Conservation (phyloP, 2,888 invertebrate species). For the Phaedon cochleariae region DNA sequence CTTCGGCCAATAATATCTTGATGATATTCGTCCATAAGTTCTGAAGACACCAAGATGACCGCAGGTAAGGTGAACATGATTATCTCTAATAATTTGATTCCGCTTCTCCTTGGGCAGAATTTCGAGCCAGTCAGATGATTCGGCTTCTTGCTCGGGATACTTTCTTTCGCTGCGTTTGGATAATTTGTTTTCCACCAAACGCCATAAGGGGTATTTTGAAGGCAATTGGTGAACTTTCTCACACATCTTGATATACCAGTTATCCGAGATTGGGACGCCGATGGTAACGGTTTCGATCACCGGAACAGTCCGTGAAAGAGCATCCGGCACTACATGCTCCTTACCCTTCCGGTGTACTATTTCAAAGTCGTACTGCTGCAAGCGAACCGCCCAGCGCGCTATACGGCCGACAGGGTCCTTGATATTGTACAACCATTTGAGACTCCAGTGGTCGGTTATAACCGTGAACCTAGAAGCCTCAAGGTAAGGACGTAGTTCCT, state of each 20-base stretch:
- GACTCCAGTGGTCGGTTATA: not conserved
- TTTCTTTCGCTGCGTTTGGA: too few relatives aligned
- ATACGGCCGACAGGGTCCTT: too few relatives aligned
- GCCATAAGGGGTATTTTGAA: slow-evolving; percentile 30
- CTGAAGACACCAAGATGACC: slow-evolving; percentile 42
- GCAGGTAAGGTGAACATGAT: slow-evolving; percentile 33
- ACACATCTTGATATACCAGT: slow-evolving; percentile 35
- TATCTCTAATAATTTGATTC: slow-evolving; percentile 4
- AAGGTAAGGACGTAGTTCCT: slow-evolving; percentile 37
- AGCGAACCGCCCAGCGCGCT: slow-evolving; percentile 36
- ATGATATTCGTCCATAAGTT: slow-evolving; percentile 30
- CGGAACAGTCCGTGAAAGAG: slow-evolving; percentile 30
- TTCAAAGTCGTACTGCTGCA: slow-evolving; percentile 33
- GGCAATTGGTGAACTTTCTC: slow-evolving; percentile 24
- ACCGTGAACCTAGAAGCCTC: slow-evolving; percentile 14
- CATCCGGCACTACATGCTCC: slow-evolving; percentile 28
- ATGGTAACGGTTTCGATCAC: slow-evolving; percentile 3
- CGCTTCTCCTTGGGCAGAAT: slow-evolving; percentile 33
- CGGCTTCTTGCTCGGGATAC: not conserved
- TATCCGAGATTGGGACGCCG: slow-evolving; percentile 2
- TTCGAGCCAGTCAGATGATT: slow-evolving; percentile 27
- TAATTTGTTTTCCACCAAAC: not conserved
- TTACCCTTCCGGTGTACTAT: slow-evolving; percentile 14
- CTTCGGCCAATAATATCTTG: slow-evolving; percentile 42
- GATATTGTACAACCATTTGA: slow-evolving; percentile 23